A percentile compares a stretch with the other conserved stretches of the same genome.
Evolutionary conservation across 2,888 invertebrate species (phyloP).

Genomic region (Eurois occulta): DNA sequence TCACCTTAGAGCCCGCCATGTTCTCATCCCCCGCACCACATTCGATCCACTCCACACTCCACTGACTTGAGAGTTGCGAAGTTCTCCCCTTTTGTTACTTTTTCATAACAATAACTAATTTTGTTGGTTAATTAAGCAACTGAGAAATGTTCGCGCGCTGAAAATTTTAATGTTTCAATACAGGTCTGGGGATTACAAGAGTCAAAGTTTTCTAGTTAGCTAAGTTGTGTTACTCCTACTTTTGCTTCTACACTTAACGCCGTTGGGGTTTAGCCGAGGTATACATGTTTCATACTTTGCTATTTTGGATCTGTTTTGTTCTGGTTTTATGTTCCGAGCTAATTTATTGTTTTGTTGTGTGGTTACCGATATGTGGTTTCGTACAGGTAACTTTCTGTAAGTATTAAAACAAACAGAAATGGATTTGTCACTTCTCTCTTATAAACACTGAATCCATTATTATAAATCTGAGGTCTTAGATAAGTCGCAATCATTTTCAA

Average conservation of each 20-base stretch:
- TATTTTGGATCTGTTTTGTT: conserved; percentile 51
- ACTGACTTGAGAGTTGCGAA: conserved; percentile 73
- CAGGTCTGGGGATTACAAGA: conserved; percentile 71
- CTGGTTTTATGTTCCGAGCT: conserved; percentile 14
- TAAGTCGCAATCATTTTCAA: background rate
- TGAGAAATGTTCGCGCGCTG: conserved; percentile 74
- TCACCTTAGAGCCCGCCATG: conserved; percentile 28
- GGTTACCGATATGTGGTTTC: conserved; percentile 25
- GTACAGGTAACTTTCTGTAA: background rate
- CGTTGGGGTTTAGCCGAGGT: conserved; percentile 51
- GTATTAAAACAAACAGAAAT: background rate
- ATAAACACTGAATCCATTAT: background rate
- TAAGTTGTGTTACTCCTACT: conserved; percentile 56
- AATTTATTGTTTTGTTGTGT: conserved; percentile 35
- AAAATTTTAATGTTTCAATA: conserved; percentile 75
- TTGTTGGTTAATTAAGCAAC: conserved; percentile 82
- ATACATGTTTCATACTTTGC: conserved; percentile 54
- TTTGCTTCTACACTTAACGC: conserved; percentile 54
- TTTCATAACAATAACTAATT: conserved; percentile 86
- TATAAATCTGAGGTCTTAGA: background rate
- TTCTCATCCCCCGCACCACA: conserved; percentile 39
- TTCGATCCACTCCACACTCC: conserved; percentile 66
- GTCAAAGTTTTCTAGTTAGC: conserved; percentile 65
- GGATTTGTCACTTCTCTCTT: background rate
- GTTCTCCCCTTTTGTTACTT: conserved; percentile 77